Evolutionary conservation across 53 echinoderm and acorn worm species (phyloP).

Genomic region (Actinopyga echinites): DNA sequence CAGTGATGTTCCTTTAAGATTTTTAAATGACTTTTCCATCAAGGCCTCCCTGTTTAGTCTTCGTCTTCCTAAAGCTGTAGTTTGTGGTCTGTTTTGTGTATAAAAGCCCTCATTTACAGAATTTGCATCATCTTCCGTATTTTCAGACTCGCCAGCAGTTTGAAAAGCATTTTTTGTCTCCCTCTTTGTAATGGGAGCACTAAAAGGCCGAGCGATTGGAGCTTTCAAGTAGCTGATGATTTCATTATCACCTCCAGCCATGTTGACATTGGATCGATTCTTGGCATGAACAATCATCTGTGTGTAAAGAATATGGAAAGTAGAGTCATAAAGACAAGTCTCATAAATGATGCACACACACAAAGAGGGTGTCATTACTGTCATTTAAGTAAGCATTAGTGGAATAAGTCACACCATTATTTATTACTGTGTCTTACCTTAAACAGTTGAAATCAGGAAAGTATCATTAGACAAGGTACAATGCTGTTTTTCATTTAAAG

Average conservation of each 20-base stretch:
- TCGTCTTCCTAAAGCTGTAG: conserved; percentile 29
- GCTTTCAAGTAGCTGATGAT: not conserved
- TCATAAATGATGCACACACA: too few species aligned
- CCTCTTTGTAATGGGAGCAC: conserved; percentile 80
- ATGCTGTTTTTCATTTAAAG: too few species aligned
- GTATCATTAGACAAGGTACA: too few species aligned
- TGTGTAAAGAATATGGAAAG: not conserved
- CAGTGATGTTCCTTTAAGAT: not conserved
- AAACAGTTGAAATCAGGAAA: too few species aligned
- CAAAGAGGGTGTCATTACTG: not conserved
- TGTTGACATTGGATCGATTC: conserved; percentile 89
- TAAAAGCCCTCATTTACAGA: not conserved
- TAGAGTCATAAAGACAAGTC: too few species aligned
- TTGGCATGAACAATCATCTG: conserved; percentile 97
- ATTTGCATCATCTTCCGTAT: not conserved
- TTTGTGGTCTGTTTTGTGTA: conserved; percentile 38
- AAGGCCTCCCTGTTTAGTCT: conserved; percentile 25
- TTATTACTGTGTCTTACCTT: too few species aligned
- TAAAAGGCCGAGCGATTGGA: conserved; percentile 69
- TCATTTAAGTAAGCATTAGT: too few species aligned
- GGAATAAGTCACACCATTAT: too few species aligned
- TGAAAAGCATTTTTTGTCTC: conserved; percentile 75
- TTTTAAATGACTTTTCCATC: conserved; percentile 1
- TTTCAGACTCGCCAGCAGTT: conserved; percentile 76
- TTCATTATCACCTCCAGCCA: conserved; percentile 52